Evolutionary conservation across 2,797 vertebrate species (phyloP).

Genomic region (Esox lucius): DNA sequence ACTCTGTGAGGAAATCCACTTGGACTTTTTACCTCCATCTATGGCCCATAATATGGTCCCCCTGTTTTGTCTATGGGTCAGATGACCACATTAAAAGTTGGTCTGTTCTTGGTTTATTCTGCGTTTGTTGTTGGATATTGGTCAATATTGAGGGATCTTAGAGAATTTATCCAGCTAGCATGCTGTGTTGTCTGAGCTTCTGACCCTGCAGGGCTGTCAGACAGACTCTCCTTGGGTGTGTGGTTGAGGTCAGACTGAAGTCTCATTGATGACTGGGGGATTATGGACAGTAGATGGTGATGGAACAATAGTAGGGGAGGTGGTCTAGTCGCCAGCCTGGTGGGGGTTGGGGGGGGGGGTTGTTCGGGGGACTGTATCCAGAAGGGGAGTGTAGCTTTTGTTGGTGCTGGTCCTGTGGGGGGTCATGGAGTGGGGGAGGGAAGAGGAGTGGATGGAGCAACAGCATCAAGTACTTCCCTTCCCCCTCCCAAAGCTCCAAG

Average conservation of each 20-base stretch:
- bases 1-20: neutral
- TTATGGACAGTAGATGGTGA: slow-evolving; percentile 27
- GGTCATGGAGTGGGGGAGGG: slow-evolving; percentile 43
- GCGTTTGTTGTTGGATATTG: neutral
- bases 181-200: slow-evolving; percentile 1
- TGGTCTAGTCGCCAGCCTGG: slow-evolving; percentile 30
- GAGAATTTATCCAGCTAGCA: neutral
- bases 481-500: neutral
- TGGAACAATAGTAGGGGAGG: slow-evolving; percentile 19
- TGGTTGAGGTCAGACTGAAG: slow-evolving; percentile 7
- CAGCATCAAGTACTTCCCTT: slow-evolving; percentile 1
- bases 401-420: slow-evolving; percentile 54
- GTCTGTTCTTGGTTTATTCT: neutral
- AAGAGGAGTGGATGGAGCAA: neutral
- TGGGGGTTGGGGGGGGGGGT: slow-evolving; percentile 1
- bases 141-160: neutral
- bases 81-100: neutral
- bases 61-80: neutral
- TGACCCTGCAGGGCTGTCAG: neutral
- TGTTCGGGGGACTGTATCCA: slow-evolving; percentile 31
- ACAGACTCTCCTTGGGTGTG: neutral
- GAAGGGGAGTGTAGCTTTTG: slow-evolving; percentile 24
- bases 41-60: neutral
- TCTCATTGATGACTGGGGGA: slow-evolving; percentile 5
- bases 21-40: neutral